Base-by-base conservation (phyloP, 2,113 vertebrate species). In the Pholis gunnellus region DNA sequence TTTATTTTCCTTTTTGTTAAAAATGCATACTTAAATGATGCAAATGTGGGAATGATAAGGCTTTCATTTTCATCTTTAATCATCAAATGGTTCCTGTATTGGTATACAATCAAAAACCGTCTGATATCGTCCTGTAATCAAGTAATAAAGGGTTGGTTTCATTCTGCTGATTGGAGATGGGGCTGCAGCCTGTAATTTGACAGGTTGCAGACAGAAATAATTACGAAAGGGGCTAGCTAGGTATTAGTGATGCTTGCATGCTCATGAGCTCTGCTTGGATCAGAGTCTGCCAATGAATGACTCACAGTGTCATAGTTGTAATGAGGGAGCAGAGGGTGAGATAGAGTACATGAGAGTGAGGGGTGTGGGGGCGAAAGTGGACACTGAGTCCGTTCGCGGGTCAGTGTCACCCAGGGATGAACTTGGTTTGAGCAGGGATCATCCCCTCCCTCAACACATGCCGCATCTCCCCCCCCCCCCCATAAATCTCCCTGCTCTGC, bases 131-230 rank as follows among this genome's bases (percentile, higher is more conserved):
- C 46, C 27, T 71, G 18, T 59, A 40, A 61, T 61, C 14, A n/a
- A n/a, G n/a, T n/a, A n/a, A 38, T 34, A 40, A 64, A 9, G 34
- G 34, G 34, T 15, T 25, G 11, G 50, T 29, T 38, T 72, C 52
- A 73, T 66, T 72, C 22, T 25, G 50, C 73, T 84, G 73, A 81
- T 90, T 81, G 78, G 63, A 0, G 34, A 72, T 57, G 27, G 9
- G 67, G 64, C 68, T 64, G 56, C 64, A 76, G 75, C 64, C 86
- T 82, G 46, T 85, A 87, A 86, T 89, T 84, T 87, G 38, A 84
- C 36, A 59, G 15, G 50, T 66, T 64, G 46, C 65, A 74, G 57
- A 66, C 72, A 74, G 40, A 69, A 61, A 83, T 86, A 83, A 88
- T 93, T 85, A 70, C 34, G 6, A 61, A 20, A 18, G 50, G 17